Evolutionary conservation across 2,797 vertebrate genomes (phyloP), one percentile per base, ranked within the genome.

Genomic region (Salarias fasciatus): DNA sequence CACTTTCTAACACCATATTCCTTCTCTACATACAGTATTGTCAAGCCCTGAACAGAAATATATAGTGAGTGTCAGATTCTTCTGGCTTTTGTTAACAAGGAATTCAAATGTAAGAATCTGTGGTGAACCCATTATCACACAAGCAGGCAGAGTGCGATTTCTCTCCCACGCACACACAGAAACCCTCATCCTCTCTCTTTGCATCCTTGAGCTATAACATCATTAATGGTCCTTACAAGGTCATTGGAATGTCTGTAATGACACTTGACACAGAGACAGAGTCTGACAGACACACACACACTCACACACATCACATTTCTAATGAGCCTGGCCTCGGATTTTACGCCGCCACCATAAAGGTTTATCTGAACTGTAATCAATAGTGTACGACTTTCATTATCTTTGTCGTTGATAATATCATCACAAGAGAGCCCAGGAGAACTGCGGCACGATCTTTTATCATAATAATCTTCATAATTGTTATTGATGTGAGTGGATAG

Each of bases 401-500:
- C 82, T 75, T 58, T 70, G 72, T 64, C 49, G 37, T 63, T 44
- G 64, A 45, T 63, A 77, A 80, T 77, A 63, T 67, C 76, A 83
- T 80, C 73, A 66, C 56, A 71, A 63, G 35, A 50, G 45, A 65
- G 75, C 78, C 72, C 0, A 7, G 38, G 66, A 79, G 65, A 57
- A 83, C 29, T 50, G 66, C 7, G 57, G 68, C 70, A 1, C 57
- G 65, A 80, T 80, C 68, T 50, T 80, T 79, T 71, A 70, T 82
- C 72, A 69, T 69, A 38, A 51, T 77, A 70, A 73, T 80, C 69
- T 53, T 67, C 44, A 4, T 68, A 79, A 84, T 79, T 62, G 68
- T 79, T 85, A 82, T 72, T 76, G 72, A 85, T 77, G 77, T 45
- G 50, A 80, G 75, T 60, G 69, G 62, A 83, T 73, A 77, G 72